Base-by-base conservation (phyloP, 2,797 vertebrate species). In the Passerculus sandwichensis region DNA sequence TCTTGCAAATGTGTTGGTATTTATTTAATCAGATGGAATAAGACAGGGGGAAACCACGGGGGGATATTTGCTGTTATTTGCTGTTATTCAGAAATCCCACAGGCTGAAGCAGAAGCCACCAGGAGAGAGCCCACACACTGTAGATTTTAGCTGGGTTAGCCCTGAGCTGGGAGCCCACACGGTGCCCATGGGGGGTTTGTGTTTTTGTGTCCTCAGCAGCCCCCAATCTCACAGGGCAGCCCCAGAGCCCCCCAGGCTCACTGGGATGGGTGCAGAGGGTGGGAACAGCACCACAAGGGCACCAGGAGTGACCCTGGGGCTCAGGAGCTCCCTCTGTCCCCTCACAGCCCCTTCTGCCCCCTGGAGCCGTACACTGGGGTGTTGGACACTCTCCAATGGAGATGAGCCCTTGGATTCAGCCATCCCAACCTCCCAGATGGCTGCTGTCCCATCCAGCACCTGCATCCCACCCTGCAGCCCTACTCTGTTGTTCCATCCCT, bases 1-100 rank as follows among this genome's bases (percentile, higher is more conserved):
- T 51, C 79, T 94, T 89, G 66, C 53, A 78, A 94, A 75, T 71
- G 70, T 70, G 80, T 30, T 86, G 94, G 89, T 73, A 85, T 97
- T 96, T 94, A 88, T 92, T 90, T 94, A 88, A 94, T 95, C 85
- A 88, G 85, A 91, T 75, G 76, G 79, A 86, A 62, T 48, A 57
- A 84, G 76, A 45, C 5, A 16, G 6, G 29, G 61, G 26, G 26
- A 91, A 94, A 86, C 79, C 94, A 84, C 70, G 26, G 81, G 82
- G 91, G 62, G 64, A 72, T 91, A 73, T 70, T 96, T 25, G 3
- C 64, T 78, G 67, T 53, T 76, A 81, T 72, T 90, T 23, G 2
- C 60, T 61, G 65, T 50, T 78, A 87, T 69, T 89, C 85, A 75
- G 85, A 85, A 93, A 88, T 72, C 70, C 82, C 91, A 67, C 69